Evolutionary conservation across 1,140 invertebrate genomes (phyloP), one percentile per base, ranked within the genome.

Genomic region (Eupeodes corollae): DNA sequence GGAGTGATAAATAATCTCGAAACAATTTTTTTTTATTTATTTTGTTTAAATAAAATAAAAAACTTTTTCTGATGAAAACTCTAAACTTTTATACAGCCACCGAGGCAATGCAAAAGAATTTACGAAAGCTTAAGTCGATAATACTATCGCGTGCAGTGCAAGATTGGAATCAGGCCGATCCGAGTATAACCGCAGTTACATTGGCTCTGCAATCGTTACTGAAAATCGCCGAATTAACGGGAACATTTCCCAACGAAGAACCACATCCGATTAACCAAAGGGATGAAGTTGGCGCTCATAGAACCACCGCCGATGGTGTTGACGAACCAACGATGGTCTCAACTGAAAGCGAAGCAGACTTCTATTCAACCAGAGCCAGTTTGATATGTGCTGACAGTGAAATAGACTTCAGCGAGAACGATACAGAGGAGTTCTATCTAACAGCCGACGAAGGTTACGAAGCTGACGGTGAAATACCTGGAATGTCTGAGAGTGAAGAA

Each of bases 401-500:
- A 15, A 43, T 64, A 47, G 61, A 67, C 42, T 46, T 64, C 6
- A 64, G 59, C 35, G 64, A 67, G 33, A 58, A 64, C 18, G 60
- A 63, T 42, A 46, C 48, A 41, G 52, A 59, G 64, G 61, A 61
- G 31, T 63, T 51, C 14, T 67, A 65, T 48, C 35, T 60, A 16
- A 63, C 62, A 0, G 65, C 65, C 5, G 65, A 68, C 19, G 65
- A 68, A 45, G 65, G 65, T 1, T 68, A 68, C 44, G 64, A 68
- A 43, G 65, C 63, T 18, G 65, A 68, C 49, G 65, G 58, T 33
- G 65, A 68, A 42, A 59, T 66, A 14, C 56, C 56, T 1, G 59
- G 64, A 5, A 35, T 61, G 0, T 64, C 56, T 11, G 65, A 66
- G 21, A 56, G 56, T 18, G 63, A 64, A 21, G 53, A 53, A 16